Base-by-base conservation (phyloP, 1,140 invertebrate genomes). In the Drosophila persimilis region DNA sequence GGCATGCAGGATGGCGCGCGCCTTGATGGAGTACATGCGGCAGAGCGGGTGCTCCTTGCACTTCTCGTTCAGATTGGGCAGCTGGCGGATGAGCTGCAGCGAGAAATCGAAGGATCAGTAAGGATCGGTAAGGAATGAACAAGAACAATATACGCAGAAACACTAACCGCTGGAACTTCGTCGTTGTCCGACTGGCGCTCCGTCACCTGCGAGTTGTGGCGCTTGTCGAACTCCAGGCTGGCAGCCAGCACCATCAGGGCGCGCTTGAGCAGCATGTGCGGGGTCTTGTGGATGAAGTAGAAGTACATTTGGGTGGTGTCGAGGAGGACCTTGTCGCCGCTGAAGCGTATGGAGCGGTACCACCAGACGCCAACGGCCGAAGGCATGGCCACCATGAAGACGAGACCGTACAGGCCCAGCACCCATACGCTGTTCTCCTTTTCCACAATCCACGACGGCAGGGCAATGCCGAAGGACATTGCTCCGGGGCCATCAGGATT, bases 391-490 rank as follows among this genome's bases (percentile, higher is more conserved):
- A 99, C 95, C 98, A 99, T 99, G 90, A 99, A 99, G 1, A 99
- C 95, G 45, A 99, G 92, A 17, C 95, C 98, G 93, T 99, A 99
- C 0, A 99, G 93, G 13, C 97, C 98, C 43, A 99, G 93, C 7
- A 99, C 98, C 97, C 97, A 99, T 39, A 99, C 95, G 75, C 98
- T 99, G 92, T 99, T 99, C 92, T 99, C 97, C 92, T 99, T 98
- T 90, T 99, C 98, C n/a, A 99, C 98, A 92, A 99, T 99, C 99
- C 99, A 99, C 56, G 98, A 99, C 17, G 99, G 99, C 46, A 99
- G 92, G 45, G 99, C 99, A 91, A 99, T 99, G 72, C 99, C 99
- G 94, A 99, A 99, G 80, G 97, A 98, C 95, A 98, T 99, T 20
- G 98, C 98, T 73, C 98, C 98, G 31, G 99, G 99, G 5, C 99